Conservation (phyloP, 2,888 invertebrate genomes). For the Drosophila acutilabella region DNA sequence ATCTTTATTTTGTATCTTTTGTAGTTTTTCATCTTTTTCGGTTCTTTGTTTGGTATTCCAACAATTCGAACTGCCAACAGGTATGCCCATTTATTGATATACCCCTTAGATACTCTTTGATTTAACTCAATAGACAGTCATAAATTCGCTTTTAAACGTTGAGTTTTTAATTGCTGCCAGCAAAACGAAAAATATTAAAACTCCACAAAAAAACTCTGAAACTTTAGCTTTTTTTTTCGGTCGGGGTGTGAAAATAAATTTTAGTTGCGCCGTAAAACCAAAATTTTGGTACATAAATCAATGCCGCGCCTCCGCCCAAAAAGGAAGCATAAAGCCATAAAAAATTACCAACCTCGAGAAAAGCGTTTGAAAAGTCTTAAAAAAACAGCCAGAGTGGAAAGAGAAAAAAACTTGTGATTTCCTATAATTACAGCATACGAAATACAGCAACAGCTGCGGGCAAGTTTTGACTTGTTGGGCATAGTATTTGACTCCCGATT, state of each 20-base stretch:
- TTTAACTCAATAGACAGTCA: background rate
- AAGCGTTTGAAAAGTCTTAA: conserved; percentile 56
- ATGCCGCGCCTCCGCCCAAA: conserved; percentile 11
- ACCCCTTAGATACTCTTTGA: background rate
- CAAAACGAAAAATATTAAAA: conserved; percentile 35
- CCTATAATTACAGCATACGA: conserved; percentile 48
- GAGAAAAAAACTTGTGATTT: conserved; percentile 45
- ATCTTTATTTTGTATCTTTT: conserved; percentile 21
- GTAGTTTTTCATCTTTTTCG: conserved; percentile 9
- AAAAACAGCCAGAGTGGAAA: background rate
- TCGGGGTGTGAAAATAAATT: conserved; percentile 54
- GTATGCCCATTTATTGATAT: conserved; percentile 3
- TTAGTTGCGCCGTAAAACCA: conserved; percentile 39
- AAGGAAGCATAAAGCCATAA: conserved; percentile 39
- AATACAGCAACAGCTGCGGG: conserved; percentile 60
- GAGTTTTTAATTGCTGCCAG: conserved; percentile 33
- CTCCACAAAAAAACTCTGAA: conserved; percentile 39
- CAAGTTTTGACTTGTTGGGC: background rate
- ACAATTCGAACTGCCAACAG: conserved; percentile 39
- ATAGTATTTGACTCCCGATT: no score
- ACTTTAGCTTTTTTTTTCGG: conserved; percentile 2
- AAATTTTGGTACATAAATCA: conserved; percentile 49
- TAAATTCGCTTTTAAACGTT: conserved; percentile 20
- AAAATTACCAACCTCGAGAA: conserved; percentile 25
- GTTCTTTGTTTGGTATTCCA: conserved; percentile 1